Evolutionary conservation across 2,888 invertebrate species (phyloP), one percentile per base, ranked within the genome.

Genomic region (Lasius platythorax): DNA sequence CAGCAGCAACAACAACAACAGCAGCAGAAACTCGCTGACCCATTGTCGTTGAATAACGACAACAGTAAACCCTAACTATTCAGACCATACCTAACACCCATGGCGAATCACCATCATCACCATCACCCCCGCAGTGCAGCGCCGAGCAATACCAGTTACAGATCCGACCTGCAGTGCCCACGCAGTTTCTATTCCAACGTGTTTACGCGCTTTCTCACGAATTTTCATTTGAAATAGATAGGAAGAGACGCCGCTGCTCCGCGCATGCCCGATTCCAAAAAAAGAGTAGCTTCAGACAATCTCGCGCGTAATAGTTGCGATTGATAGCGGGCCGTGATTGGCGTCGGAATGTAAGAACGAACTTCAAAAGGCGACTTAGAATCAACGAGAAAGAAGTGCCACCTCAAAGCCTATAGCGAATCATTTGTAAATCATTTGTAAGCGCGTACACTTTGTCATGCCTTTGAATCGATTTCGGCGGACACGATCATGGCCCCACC

Each of bases 41-140:
- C 93, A 83, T 87, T 95, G 85, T 92, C 94, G 81, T 92, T 94
- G 75, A 95, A 95, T 91, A 95, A 94, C 87, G 95, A 95, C 91
- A 94, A 93, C 89, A 93, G 93, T 90, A 95, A 95, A 93, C 95
- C 95, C 94, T 95, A 95, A 95, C 95, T 95, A 92, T 95, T 95
- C 94, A 94, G 95, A 93, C 95, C 95, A 89, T 95, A 95, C 89
- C 91, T 94, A 91, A 92, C 92, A 90, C 93, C 93, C 30, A 78
- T 70, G 87, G 87, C 91, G 88, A 92, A 91, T 90, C 78, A 78
- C 5, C 53, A 67, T 67, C 46, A 76, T 18, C 76, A 76, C 18
- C 43, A 43, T 40, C 66, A 66, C 3, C 78, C 56, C 91, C 92
- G 83, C 87, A 76, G 92, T 86, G 88, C 87, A 85, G 86, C 89